Conservation (phyloP, 1,140 invertebrate species). For the Bombus superbus region DNA sequence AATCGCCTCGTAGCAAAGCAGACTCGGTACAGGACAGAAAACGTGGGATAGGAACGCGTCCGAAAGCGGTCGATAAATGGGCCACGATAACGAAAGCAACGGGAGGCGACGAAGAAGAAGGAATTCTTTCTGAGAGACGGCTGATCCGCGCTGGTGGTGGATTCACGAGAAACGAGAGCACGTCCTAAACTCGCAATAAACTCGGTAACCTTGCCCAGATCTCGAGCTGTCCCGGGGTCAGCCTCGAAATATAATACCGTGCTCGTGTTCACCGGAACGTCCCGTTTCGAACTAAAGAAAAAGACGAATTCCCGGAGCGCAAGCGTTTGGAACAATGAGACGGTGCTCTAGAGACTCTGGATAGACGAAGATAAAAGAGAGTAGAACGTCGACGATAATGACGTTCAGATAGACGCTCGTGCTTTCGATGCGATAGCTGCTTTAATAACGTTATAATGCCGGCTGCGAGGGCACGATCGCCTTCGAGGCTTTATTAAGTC, state of each 20-base stretch:
- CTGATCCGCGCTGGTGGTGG: slow-evolving; percentile 36
- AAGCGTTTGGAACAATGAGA: slow-evolving; percentile 8
- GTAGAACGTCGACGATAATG: slow-evolving; percentile 60
- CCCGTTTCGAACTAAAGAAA: neutral
- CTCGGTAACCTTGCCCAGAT: slow-evolving; percentile 69
- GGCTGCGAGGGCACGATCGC: slow-evolving; percentile 43
- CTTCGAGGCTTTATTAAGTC: slow-evolving; percentile 71
- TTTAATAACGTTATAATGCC: slow-evolving; percentile 73
- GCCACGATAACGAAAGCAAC: slow-evolving; percentile 17
- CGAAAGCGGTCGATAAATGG: slow-evolving; percentile 37
- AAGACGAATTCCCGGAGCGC: slow-evolving; percentile 15
- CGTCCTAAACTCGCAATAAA: slow-evolving; percentile 72
- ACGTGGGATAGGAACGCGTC: neutral
- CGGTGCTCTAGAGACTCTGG: neutral
- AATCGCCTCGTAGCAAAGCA: neutral
- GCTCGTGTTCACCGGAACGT: slow-evolving; percentile 33
- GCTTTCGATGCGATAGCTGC: slow-evolving; percentile 66
- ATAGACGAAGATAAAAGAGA: neutral
- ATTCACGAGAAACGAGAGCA: slow-evolving; percentile 67
- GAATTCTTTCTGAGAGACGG: slow-evolving; percentile 40
- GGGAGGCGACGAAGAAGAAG: slow-evolving; percentile 35
- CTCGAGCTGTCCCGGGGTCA: slow-evolving; percentile 61
- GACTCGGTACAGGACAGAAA: neutral
- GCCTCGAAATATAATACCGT: slow-evolving; percentile 64
- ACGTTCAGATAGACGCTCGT: slow-evolving; percentile 50